These are phyloP conservation scores for Sicus ferrugineus DNA, from an alignment of 2,888 invertebrate species.

Conservation along the genomic window DNA sequence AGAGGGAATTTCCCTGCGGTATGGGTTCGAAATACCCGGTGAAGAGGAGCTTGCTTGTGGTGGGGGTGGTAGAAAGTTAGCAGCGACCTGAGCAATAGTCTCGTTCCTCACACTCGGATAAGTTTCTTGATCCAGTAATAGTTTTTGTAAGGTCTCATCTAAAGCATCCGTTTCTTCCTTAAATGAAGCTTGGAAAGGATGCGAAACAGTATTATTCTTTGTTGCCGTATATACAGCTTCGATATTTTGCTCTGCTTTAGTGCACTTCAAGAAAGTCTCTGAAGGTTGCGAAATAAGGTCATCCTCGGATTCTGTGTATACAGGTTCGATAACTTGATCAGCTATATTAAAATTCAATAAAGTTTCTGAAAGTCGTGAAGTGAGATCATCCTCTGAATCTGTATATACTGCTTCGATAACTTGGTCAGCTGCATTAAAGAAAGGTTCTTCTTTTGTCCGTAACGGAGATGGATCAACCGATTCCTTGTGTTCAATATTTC, in stretches of 20 bases:
- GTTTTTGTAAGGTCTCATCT: slow-evolving; percentile 36
- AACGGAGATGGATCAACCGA: too few relatives aligned
- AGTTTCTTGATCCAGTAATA: slow-evolving; percentile 28
- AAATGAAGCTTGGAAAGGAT: not conserved
- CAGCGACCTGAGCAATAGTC: not conserved
- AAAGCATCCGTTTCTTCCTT: slow-evolving; percentile 27
- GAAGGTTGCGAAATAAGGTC: not conserved
- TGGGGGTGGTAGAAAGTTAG: slow-evolving; percentile 35
- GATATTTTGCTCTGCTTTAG: slow-evolving; percentile 40
- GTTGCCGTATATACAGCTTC: slow-evolving; percentile 43
- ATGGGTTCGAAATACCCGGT: slow-evolving; percentile 37
- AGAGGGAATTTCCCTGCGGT: slow-evolving; percentile 34
- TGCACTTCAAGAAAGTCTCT: not conserved
- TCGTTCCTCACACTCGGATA: slow-evolving; percentile 2
- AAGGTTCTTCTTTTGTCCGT: too few relatives aligned
- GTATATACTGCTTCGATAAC: too few relatives aligned
- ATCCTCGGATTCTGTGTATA: too few relatives aligned
- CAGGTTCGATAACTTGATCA: too few relatives aligned
- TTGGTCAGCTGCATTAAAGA: too few relatives aligned
- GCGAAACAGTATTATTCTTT: slow-evolving; percentile 2
- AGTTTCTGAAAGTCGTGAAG: too few relatives aligned
- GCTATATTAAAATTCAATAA: too few relatives aligned
- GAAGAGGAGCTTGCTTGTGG: slow-evolving; percentile 9
- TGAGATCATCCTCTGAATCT: too few relatives aligned
- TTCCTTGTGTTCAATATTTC: too few relatives aligned